phyloP scores from a whole-genome alignment of 2,888 invertebrate species.

The Dryadula phaetusa region DNA sequence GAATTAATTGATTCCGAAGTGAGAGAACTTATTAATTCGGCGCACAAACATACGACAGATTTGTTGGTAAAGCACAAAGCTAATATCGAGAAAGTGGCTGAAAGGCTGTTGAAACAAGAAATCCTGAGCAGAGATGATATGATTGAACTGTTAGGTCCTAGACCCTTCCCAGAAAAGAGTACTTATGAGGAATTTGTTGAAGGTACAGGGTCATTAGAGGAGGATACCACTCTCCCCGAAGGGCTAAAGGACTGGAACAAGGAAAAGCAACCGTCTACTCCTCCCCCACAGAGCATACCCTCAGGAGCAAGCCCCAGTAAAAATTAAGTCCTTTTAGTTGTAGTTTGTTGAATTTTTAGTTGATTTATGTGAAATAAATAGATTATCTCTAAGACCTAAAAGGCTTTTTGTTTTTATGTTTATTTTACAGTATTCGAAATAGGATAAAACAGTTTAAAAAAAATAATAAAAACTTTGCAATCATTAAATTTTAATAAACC shows the following conservation, averaged over 20 bases:
- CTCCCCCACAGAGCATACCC: slow-evolving; percentile 62
- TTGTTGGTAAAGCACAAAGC: slow-evolving; percentile 92
- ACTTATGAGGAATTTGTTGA: slow-evolving; percentile 99
- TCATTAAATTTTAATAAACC: slow-evolving; percentile 20
- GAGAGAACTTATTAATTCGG: slow-evolving; percentile 76
- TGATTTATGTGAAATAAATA: slow-evolving; percentile 72
- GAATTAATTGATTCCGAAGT: slow-evolving; percentile 98
- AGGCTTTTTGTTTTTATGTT: slow-evolving; percentile 59
- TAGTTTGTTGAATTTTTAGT: slow-evolving; percentile 64
- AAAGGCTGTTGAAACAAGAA: slow-evolving; percentile 96
- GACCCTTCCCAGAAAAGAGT: slow-evolving; percentile 99
- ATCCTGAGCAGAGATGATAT: slow-evolving; percentile 98
- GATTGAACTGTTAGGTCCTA: slow-evolving; percentile 96
- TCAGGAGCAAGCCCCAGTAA: slow-evolving; percentile 59
- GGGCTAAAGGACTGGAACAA: slow-evolving; percentile 98
- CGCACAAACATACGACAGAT: slow-evolving; percentile 91
- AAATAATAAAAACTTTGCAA: slow-evolving; percentile 18
- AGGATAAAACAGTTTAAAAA: slow-evolving; percentile 10
- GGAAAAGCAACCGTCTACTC: slow-evolving; percentile 71
- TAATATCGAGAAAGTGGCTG: slow-evolving; percentile 94
- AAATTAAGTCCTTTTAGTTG: slow-evolving; percentile 61
- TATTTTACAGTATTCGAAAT: slow-evolving; percentile 27
- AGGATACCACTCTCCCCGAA: slow-evolving; percentile 96
- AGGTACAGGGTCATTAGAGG: slow-evolving; percentile 98
- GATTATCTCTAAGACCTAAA: slow-evolving; percentile 74